Evolutionary conservation across 2,888 invertebrate genomes (phyloP).

Genomic region (Dorcus parallelipipedus): DNA sequence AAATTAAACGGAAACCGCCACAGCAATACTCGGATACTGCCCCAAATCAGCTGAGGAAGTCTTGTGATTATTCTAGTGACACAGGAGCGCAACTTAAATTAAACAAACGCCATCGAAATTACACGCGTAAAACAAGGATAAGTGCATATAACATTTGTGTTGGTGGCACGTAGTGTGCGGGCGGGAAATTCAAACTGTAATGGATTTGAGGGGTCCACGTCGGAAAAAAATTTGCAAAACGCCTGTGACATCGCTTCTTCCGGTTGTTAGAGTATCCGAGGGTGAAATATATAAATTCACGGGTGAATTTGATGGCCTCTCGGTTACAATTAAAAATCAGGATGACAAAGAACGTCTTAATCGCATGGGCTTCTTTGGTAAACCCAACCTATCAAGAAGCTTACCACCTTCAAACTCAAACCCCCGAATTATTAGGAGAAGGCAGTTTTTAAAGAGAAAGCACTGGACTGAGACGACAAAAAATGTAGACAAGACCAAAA

Average conservation of each 20-base stretch:
- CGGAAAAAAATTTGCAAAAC: constrained; percentile 43
- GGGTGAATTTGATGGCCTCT: constrained; percentile 66
- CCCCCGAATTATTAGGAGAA: constrained; percentile 55
- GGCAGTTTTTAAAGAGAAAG: constrained; percentile 59
- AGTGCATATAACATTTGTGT: background rate
- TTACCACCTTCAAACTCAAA: constrained; percentile 42
- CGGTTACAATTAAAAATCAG: constrained; percentile 59
- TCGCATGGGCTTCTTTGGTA: constrained; percentile 75
- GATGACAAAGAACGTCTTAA: constrained; percentile 61
- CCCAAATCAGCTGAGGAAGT: constrained; percentile 19
- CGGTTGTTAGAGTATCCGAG: constrained; percentile 9
- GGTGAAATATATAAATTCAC: constrained; percentile 54
- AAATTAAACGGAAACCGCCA: background rate
- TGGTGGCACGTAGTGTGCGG: background rate
- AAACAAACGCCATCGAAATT: background rate
- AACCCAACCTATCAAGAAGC: constrained; percentile 53
- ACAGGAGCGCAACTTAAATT: background rate
- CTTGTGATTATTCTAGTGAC: constrained; percentile 25
- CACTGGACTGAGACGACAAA: background rate
- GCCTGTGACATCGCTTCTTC: background rate
- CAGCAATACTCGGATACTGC: background rate
- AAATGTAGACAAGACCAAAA: constrained; percentile 40
- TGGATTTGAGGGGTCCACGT: constrained; percentile 54
- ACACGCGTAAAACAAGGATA: background rate
- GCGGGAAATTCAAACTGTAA: constrained; percentile 23